These are phyloP conservation scores for Miltochrista miniata DNA, from an alignment of 2,888 invertebrate genomes.

Conservation along the genomic window DNA sequence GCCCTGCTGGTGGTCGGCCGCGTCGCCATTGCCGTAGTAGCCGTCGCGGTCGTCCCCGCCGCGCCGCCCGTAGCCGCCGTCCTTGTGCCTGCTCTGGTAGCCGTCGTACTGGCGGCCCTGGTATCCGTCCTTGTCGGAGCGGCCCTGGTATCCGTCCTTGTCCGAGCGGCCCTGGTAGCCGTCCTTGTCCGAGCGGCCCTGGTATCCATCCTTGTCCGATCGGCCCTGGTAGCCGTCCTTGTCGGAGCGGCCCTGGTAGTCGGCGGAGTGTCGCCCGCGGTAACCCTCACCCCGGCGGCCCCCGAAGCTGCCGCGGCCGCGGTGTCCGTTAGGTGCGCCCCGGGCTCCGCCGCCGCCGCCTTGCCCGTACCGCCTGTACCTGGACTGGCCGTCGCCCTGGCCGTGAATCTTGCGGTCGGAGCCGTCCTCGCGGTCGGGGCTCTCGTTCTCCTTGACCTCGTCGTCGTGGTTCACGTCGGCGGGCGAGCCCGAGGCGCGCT, in stretches of 20 bases:
- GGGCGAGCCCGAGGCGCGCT: conserved; percentile 33
- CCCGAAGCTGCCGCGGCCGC: conserved; percentile 67
- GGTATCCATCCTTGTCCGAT: conserved; percentile 66
- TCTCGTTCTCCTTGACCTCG: conserved; percentile 61
- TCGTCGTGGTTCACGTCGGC: conserved; percentile 55
- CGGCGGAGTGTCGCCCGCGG: conserved; percentile 56
- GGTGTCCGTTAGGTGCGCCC: conserved; percentile 72
- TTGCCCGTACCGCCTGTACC: conserved; percentile 66
- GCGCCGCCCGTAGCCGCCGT: conserved; percentile 59
- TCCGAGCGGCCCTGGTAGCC: conserved; percentile 60
- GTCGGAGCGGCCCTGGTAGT: conserved; percentile 60
- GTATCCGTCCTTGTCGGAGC: no score
- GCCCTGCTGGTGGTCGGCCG: conserved; percentile 70
- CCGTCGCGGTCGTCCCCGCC: conserved; percentile 53
- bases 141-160: conserved; percentile 64
- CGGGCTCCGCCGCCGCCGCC: conserved; percentile 50
- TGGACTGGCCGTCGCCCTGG: conserved; percentile 71
- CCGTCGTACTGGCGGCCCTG: no score
- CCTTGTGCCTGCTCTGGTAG: conserved; percentile 63
- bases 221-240: conserved; percentile 66
- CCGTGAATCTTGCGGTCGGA: conserved; percentile 66
- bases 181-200: conserved; percentile 62
- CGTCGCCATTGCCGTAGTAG: conserved; percentile 73
- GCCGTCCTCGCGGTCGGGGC: conserved; percentile 65
- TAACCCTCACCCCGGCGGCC: conserved; percentile 62